Conservation (phyloP, 2,113 vertebrate species). For the Choloepus hoffmanni region DNA sequence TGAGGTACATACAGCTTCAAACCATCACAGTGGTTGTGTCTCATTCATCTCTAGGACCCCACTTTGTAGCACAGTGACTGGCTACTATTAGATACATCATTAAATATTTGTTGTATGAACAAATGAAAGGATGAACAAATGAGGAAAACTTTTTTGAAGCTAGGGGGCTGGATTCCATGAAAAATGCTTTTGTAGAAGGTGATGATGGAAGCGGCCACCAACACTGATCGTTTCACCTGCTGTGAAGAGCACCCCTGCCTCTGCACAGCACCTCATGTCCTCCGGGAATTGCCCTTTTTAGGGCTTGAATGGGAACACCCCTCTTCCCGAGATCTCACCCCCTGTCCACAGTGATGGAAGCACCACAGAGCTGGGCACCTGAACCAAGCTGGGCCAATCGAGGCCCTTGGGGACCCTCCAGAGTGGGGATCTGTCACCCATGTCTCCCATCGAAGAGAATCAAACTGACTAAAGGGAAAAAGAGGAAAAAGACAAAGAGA, state of each 20-base stretch:
- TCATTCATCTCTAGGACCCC: not conserved
- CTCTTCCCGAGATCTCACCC: not conserved
- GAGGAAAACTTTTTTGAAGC: not conserved
- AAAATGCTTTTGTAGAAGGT: not conserved
- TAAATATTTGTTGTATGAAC: not conserved
- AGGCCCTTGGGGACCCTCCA: not conserved
- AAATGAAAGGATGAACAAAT: not conserved
- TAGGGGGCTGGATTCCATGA: not conserved
- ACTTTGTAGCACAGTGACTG: not conserved
- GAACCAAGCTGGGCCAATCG: not conserved
- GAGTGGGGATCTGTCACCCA: not conserved
- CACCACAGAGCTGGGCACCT: not conserved
- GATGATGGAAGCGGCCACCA: not conserved
- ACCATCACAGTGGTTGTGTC: not conserved
- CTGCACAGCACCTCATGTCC: too few relatives aligned
- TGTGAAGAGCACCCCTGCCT: rapidly evolving
- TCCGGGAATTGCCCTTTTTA: not conserved
- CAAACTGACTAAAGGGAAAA: not conserved
- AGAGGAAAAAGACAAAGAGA: not conserved
- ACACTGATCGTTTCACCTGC: not conserved
- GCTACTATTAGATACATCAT: not conserved
- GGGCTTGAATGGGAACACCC: not conserved
- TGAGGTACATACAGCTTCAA: too few relatives aligned
- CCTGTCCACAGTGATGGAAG: not conserved
- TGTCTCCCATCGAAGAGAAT: not conserved